These are phyloP conservation scores for Stichodactyla mertensii DNA, from an alignment of 64 coral and sea anemone genomes.

Conservation along the genomic window DNA sequence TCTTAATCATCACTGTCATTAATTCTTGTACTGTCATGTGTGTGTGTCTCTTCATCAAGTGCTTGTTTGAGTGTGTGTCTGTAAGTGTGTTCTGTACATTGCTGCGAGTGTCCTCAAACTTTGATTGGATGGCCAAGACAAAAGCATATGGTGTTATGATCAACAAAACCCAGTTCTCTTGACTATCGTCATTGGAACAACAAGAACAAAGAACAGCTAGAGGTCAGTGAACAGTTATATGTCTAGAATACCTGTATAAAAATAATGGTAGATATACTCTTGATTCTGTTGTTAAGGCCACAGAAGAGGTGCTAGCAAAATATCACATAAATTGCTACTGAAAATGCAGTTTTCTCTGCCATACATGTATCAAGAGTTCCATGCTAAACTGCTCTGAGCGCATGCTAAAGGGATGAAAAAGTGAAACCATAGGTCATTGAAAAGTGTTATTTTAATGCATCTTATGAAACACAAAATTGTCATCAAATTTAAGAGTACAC, in stretches of 20 bases:
- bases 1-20: too few species aligned
- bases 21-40: too few species aligned
- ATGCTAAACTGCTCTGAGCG: too few species aligned
- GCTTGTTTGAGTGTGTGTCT: not conserved
- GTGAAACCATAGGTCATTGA: too few species aligned
- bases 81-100: not conserved
- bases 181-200: slow-evolving; percentile 18
- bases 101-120: not conserved
- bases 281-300: not conserved
- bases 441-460: too few species aligned
- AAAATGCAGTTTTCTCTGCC: not conserved
- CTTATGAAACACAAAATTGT: too few species aligned
- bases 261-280: not conserved
- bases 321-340: not conserved
- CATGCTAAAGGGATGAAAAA: too few species aligned
- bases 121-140: not conserved
- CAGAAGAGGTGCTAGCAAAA: not conserved
- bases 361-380: not conserved
- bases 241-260: not conserved
- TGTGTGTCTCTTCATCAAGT: not conserved
- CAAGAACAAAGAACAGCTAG: slow-evolving; percentile 27
- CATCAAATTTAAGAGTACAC: too few species aligned
- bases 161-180: slow-evolving; percentile 6
- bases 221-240: slow-evolving; percentile 13
- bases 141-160: slow-evolving; percentile 2